Percentiles rank a stretch among this genome's conserved stretches.
Conservation (phyloP, 2,797 vertebrate genomes). For the Halcyon smyrnensis region DNA sequence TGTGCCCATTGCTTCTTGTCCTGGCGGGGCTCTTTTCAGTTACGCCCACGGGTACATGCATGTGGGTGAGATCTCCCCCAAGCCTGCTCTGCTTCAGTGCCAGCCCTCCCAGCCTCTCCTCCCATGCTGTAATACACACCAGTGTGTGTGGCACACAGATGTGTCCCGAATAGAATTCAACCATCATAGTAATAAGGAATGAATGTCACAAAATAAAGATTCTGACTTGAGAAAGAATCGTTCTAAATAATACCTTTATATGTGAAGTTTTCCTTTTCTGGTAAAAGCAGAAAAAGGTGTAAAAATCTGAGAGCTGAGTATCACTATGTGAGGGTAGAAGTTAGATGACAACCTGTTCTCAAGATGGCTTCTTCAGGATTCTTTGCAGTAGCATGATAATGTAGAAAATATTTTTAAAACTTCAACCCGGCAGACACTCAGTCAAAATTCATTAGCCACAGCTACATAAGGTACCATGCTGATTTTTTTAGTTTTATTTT, state of each 20-base stretch:
- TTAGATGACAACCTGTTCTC: neutral
- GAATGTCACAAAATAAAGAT: neutral
- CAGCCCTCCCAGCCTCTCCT: neutral
- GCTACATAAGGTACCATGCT: neutral
- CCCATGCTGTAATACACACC: accelerated
- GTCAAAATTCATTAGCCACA: neutral
- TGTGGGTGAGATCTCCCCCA: neutral
- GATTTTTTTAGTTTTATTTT: neutral
- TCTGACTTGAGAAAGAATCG: neutral
- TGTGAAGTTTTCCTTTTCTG: neutral
- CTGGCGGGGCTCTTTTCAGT: neutral
- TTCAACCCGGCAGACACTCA: neutral
- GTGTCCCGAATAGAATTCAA: neutral
- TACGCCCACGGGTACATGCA: accelerated
- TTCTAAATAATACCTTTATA: neutral
- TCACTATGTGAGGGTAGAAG: neutral
- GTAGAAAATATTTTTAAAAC: neutral
- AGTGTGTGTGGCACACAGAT: no score
- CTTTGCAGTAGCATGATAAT: neutral
- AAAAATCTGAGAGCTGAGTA: neutral
- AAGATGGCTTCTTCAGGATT: neutral
- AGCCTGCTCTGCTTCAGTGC: neutral
- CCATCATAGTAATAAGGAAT: neutral
- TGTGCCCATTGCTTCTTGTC: neutral
- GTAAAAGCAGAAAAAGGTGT: neutral